These are phyloP conservation scores for Cryptotis parvus DNA, from an alignment of 2,113 vertebrate species.

Conservation along the genomic window DNA sequence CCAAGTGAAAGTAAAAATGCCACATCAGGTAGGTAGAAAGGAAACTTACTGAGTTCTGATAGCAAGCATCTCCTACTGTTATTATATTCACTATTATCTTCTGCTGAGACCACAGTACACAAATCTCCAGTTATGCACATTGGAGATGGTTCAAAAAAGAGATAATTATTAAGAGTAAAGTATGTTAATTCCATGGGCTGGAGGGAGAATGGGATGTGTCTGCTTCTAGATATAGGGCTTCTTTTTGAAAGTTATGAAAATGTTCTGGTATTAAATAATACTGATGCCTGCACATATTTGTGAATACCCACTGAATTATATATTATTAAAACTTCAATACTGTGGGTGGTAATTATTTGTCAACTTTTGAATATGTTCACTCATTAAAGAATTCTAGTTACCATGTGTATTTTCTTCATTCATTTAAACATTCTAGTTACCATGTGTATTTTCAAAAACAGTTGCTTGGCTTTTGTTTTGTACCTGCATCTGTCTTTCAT, in stretches of 20 bases:
- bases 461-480: no score
- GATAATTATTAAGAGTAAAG: neutral
- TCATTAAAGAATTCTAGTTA: neutral
- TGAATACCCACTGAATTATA: neutral
- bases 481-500: neutral
- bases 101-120: neutral
- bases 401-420: neutral
- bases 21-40: neutral
- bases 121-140: neutral
- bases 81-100: neutral
- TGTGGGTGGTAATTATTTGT: neutral
- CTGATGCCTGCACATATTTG: neutral
- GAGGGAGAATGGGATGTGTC: neutral
- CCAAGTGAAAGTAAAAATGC: neutral
- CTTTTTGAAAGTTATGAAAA: neutral
- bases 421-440: neutral
- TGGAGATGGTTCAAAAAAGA: neutral
- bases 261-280: slow-evolving; percentile 24
- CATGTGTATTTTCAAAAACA: no score
- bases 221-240: neutral
- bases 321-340: neutral
- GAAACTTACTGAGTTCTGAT: neutral
- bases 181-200: neutral
- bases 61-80: neutral
- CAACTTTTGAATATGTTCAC: neutral